Conservation (phyloP, 30 jellyfish, hydroid and myxozoan species). For the Euphysa ruthae region DNA sequence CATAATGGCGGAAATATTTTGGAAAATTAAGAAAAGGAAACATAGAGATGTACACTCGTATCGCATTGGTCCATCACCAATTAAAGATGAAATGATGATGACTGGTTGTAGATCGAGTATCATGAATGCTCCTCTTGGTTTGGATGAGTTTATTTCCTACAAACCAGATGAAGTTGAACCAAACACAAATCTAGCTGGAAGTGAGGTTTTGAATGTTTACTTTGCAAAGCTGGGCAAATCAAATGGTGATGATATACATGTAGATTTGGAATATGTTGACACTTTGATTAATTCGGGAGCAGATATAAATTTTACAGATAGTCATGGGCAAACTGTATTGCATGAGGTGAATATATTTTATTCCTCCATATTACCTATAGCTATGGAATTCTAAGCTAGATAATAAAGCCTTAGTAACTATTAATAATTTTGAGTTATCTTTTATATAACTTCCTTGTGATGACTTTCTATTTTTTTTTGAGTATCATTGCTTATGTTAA, state of each 20-base stretch:
- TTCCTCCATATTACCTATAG: not conserved
- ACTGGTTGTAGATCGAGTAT: not conserved
- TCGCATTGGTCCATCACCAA: conserved; percentile 34
- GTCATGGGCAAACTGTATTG: conserved; percentile 33
- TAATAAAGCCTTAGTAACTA: not conserved
- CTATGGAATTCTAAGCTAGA: not conserved
- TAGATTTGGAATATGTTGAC: conserved; percentile 11
- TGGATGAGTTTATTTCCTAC: conserved; percentile 6
- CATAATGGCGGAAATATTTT: not conserved
- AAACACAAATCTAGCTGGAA: conserved; percentile 31
- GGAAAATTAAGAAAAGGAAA: not conserved
- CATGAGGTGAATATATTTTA: conserved; percentile 25
- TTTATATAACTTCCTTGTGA: not conserved
- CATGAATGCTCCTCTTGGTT: conserved; percentile 15
- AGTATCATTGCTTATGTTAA: too few relatives aligned
- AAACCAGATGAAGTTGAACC: not conserved
- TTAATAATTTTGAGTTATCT: not conserved
- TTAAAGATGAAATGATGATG: conserved; percentile 10
- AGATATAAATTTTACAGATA: conserved; percentile 20
- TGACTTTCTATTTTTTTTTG: too few relatives aligned
- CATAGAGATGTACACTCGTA: conserved; percentile 3
- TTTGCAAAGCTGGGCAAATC: conserved; percentile 36
- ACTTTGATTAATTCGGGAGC: conserved; percentile 32
- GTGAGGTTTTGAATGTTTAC: conserved; percentile 25
- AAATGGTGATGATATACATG: not conserved